Evolutionary conservation across 2,888 invertebrate species (phyloP).

Genomic region (Nebria brevicollis): DNA sequence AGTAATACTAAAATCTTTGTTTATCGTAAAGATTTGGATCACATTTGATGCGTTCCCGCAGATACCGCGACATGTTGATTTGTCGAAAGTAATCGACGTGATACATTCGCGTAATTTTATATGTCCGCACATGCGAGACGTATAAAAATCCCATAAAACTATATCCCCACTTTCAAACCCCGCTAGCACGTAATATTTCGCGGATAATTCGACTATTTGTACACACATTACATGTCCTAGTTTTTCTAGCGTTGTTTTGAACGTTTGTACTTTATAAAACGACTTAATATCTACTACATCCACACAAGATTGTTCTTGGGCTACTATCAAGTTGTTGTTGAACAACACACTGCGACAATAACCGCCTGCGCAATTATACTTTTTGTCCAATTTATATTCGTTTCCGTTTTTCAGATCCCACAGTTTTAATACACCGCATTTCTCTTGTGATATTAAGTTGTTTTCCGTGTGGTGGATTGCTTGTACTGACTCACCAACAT

Average conservation of each 20-base stretch:
- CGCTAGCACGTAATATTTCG: slow-evolving; percentile 69
- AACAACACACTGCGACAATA: slow-evolving; percentile 76
- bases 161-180: slow-evolving; percentile 81
- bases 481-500: slow-evolving; percentile 73
- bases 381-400: slow-evolving; percentile 69
- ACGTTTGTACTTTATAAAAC: slow-evolving; percentile 59
- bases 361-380: slow-evolving; percentile 72
- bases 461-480: slow-evolving; percentile 70
- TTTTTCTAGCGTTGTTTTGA: slow-evolving; percentile 62
- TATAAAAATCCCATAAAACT: slow-evolving; percentile 76
- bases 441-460: slow-evolving; percentile 78
- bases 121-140: slow-evolving; percentile 68
- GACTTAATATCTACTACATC: slow-evolving; percentile 63
- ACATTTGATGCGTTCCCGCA: slow-evolving; percentile 73
- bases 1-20: slow-evolving; percentile 67
- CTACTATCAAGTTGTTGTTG: slow-evolving; percentile 71
- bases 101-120: slow-evolving; percentile 72
- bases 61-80: slow-evolving; percentile 72
- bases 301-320: slow-evolving; percentile 70
- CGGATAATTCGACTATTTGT: slow-evolving; percentile 64
- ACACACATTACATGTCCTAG: slow-evolving; percentile 75
- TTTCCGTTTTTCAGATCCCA: slow-evolving; percentile 70
- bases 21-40: slow-evolving; percentile 68
- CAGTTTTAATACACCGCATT: slow-evolving; percentile 75
- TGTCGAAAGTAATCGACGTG: slow-evolving; percentile 78